phyloP scores from a whole-genome alignment of 1,140 invertebrate species.

The Nephila pilipes region DNA sequence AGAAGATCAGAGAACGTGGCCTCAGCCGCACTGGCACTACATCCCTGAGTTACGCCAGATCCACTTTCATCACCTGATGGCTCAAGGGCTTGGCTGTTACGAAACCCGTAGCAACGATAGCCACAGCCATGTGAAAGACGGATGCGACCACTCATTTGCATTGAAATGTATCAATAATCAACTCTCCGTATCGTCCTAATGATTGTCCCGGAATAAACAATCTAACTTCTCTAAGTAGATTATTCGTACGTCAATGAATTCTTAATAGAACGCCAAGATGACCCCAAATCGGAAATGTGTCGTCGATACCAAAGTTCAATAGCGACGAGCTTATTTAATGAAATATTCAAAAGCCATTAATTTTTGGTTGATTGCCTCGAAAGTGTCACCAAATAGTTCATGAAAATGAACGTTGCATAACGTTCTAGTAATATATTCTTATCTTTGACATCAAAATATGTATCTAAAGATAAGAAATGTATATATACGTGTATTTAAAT shows the following conservation, averaged over 20 bases:
- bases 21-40: constrained; percentile 81
- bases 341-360: not conserved
- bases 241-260: not conserved
- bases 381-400: not conserved
- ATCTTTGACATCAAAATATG: no score
- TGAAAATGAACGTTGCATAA: not conserved
- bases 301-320: not conserved
- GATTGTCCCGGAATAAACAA: not conserved
- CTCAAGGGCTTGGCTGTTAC: not conserved
- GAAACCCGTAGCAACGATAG: constrained; percentile 25
- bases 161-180: not conserved
- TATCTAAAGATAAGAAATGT: no score
- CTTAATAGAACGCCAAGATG: not conserved
- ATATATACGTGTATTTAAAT: no score
- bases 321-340: not conserved
- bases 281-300: not conserved
- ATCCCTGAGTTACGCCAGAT: constrained; percentile 79
- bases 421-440: no score
- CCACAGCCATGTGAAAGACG: constrained; percentile 39
- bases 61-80: constrained; percentile 77
- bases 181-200: not conserved
- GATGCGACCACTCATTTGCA: not conserved
- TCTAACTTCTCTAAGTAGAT: not conserved
- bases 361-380: not conserved
- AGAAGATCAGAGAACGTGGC: constrained; percentile 72